Conservation (phyloP, 2,888 invertebrate species). For the Crematogaster levior region DNA sequence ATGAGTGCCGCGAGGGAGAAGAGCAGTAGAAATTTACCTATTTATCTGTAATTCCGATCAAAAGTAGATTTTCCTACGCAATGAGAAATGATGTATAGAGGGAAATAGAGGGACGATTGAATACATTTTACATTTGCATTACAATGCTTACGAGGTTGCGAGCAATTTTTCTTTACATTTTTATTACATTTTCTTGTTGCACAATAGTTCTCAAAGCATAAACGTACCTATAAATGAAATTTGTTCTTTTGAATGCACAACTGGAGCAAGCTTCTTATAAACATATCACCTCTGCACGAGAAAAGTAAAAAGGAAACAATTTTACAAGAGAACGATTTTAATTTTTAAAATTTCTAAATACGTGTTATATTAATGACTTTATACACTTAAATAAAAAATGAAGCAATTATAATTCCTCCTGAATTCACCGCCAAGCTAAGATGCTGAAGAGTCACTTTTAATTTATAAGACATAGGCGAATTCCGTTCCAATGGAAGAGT, state of each 20-base stretch:
- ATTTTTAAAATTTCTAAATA: no score
- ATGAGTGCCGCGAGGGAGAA: conserved; percentile 45
- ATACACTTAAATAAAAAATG: no score
- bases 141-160: background rate
- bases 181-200: background rate
- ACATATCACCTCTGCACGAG: no score
- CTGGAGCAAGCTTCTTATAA: background rate
- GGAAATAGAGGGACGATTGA: background rate
- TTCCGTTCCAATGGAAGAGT: no score
- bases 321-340: no score
- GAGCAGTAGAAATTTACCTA: conserved; percentile 11
- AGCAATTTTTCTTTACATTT: background rate
- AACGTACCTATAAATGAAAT: background rate
- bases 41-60: conserved; percentile 50
- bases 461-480: no score
- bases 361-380: no score
- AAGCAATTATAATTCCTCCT: no score
- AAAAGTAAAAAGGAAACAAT: no score
- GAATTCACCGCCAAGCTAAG: no score
- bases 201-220: conserved; percentile 7
- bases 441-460: no score
- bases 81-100: background rate
- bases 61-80: conserved; percentile 10
- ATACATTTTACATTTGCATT: background rate
- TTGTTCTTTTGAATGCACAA: background rate